A percentile compares a stretch with the other conserved stretches of the same genome.
These are phyloP conservation scores for Brenthis ino DNA, from an alignment of 2,888 invertebrate genomes.

Conservation along the genomic window DNA sequence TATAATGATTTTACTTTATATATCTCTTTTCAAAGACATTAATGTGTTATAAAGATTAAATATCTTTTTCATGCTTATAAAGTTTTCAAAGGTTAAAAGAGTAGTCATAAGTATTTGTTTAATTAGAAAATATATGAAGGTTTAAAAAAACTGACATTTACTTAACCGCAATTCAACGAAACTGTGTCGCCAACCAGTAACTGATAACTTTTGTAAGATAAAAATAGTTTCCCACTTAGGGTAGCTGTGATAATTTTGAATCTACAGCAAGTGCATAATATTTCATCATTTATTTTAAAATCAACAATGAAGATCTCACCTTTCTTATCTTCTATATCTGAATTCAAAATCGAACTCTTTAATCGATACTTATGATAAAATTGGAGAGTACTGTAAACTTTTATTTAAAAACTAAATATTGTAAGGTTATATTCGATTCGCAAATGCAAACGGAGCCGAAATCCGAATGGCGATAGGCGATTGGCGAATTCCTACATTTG, in stretches of 20 bases:
- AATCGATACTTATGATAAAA: slow-evolving; percentile 2
- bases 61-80: too few species aligned
- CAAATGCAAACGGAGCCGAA: neutral
- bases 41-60: too few species aligned
- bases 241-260: neutral
- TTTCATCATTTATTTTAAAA: slow-evolving; percentile 3
- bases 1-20: too few species aligned
- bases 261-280: slow-evolving; percentile 2
- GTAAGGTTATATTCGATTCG: slow-evolving; percentile 11
- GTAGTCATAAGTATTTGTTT: too few species aligned
- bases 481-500: neutral
- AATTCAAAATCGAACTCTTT: neutral
- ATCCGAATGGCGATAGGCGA: neutral
- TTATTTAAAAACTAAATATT: neutral
- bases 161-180: slow-evolving; percentile 3
- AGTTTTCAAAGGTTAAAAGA: too few species aligned
- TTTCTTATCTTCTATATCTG: neutral
- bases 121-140: too few species aligned
- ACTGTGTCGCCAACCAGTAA: slow-evolving; percentile 17
- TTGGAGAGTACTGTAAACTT: slow-evolving; percentile 5
- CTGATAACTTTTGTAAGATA: slow-evolving; percentile 16
- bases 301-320: neutral
- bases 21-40: too few species aligned
- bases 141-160: slow-evolving; percentile 2
- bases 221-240: slow-evolving; percentile 14